These are phyloP conservation scores for Chrosomus eos DNA, from an alignment of 2,797 vertebrate genomes.

Conservation along the genomic window DNA sequence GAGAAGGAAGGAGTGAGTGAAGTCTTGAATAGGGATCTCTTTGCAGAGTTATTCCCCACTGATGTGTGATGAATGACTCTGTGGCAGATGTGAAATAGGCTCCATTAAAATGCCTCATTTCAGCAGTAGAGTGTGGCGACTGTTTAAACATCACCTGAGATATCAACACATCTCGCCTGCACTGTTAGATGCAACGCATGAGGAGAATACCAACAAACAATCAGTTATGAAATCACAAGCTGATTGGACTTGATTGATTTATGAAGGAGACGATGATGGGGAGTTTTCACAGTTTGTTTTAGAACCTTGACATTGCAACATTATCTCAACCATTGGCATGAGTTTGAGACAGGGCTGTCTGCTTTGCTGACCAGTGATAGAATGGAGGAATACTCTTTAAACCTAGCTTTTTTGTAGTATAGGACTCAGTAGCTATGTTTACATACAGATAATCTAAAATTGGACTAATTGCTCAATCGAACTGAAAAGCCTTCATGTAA, in stretches of 20 bases:
- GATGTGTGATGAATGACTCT: constrained; percentile 41
- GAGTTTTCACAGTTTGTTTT: not conserved
- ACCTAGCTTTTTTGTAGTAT: not conserved
- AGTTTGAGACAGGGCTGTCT: not conserved
- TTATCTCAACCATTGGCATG: not conserved
- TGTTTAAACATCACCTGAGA: constrained; percentile 31
- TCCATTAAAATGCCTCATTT: constrained; percentile 48
- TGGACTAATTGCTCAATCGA: too few relatives aligned
- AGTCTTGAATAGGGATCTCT: not conserved
- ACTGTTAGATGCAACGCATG: constrained; percentile 2
- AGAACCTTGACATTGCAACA: not conserved
- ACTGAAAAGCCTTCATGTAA: too few relatives aligned
- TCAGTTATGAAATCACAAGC: constrained; percentile 4
- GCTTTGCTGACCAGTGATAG: not conserved
- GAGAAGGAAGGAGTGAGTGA: constrained; percentile 1
- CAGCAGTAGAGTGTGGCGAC: constrained; percentile 28
- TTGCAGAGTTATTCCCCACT: constrained; percentile 37
- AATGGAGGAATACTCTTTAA: not conserved
- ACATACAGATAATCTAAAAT: not conserved
- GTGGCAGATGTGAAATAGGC: constrained; percentile 53
- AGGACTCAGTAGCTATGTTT: too few relatives aligned
- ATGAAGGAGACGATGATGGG: not conserved
- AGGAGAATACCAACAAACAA: constrained; percentile 5
- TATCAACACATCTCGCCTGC: constrained; percentile 20
- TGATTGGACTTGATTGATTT: constrained; percentile 24